Base-by-base conservation (phyloP, 1,140 invertebrate genomes). In the Danaus plexippus region DNA sequence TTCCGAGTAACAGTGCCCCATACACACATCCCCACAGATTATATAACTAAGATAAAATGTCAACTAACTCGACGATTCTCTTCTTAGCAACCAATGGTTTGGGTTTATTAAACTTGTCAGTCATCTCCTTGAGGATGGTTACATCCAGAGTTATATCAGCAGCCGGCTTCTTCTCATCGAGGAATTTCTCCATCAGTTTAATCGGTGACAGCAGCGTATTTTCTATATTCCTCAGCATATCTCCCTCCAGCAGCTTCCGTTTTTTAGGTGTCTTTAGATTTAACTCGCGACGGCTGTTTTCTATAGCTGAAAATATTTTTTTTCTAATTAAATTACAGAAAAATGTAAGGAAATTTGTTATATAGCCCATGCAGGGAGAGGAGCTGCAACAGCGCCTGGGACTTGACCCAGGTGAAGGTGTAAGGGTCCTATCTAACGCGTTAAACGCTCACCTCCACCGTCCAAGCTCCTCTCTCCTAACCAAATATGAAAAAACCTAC, bases 31-130 rank as follows among this genome's bases (percentile, higher is more conserved):
- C 5, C 7, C 7, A 32, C 7, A 32, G 4, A 5, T 32, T 32
- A 32, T 15, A 51, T 46, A 10, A 41, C 46, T 11, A 11, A 51
- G 18, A 52, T 11, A 43, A 32, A 7, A 32, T 40, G 46, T 11
- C 40, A 15, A 78, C 71, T 75, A 12, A 82, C 79, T 68, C 64
- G 9, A 80, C 63, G 62, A 80, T 74, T 45, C 61, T 79, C 54
- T 52, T 73, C 52, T 78, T 79, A 2, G 52, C 73, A 32, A 61
- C 47, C 54, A 80, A 51, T 0, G 80, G 80, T 40, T 64, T 71
- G 0, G 80, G 80, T 40, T 72, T 77, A 32, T 47, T 67, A 1
- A 80, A 69, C 40, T 54, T 69, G n/a, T 57, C 45, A 13, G 63
- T 56, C 43, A 79, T 48, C 11, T 59, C 49, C 1, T 71, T 62